phyloP scores from a whole-genome alignment of 1,140 invertebrate genomes.

The Phthorimaea operculella region DNA sequence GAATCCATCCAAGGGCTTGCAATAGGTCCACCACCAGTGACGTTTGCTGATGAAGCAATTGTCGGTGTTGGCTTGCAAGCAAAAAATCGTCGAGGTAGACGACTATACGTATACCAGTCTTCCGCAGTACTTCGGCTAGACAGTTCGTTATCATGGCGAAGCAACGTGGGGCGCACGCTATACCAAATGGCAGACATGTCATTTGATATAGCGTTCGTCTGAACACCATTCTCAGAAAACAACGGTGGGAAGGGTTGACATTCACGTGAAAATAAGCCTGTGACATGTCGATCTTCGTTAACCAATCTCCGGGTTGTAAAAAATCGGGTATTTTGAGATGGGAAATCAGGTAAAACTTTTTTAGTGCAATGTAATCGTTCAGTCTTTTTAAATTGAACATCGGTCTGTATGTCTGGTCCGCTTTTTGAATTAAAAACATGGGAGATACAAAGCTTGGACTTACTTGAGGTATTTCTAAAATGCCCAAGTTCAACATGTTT shows the following conservation, averaged over 20 bases:
- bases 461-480: background rate
- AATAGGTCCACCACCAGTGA: background rate
- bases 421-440: background rate
- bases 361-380: conserved; percentile 20
- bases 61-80: background rate
- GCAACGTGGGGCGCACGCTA: background rate
- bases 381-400: conserved; percentile 10
- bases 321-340: conserved; percentile 24
- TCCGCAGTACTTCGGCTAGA: background rate
- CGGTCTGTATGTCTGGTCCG: background rate
- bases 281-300: background rate
- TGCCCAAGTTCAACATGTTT: background rate
- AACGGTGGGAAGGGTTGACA: conserved; percentile 12
- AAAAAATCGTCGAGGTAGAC: conserved; percentile 4
- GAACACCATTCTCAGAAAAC: conserved; percentile 16
- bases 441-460: background rate
- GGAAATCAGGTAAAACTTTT: conserved; percentile 28
- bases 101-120: background rate
- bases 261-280: conserved; percentile 44
- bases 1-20: background rate
- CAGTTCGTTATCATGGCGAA: conserved; percentile 1
- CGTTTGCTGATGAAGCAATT: background rate
- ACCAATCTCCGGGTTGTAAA: conserved; percentile 19
- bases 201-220: background rate
- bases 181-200: conserved; percentile 4